phyloP scores from a whole-genome alignment of 2,113 vertebrate species.

The Psammodynastes pulverulentus region DNA sequence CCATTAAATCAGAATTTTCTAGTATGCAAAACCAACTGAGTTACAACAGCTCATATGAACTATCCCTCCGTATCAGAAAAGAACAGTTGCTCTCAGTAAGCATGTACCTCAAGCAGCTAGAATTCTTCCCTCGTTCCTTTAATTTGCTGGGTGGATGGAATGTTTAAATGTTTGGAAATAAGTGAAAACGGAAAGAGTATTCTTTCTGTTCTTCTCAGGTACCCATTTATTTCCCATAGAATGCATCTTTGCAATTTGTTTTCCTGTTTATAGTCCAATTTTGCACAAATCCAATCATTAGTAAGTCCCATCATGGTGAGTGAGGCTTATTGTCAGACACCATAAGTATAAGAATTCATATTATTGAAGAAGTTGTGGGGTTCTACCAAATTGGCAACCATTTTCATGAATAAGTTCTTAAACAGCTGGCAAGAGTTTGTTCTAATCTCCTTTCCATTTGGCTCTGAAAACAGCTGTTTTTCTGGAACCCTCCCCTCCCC shows the following conservation, averaged over 20 bases:
- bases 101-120: not conserved
- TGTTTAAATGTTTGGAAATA: not conserved
- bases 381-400: not conserved
- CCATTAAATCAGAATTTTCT: not conserved
- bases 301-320: not conserved
- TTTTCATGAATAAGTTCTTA: not conserved
- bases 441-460: not conserved
- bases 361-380: not conserved
- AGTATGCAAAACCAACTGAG: not conserved
- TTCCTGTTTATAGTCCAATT: not conserved
- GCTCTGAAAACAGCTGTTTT: not conserved
- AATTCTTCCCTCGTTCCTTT: not conserved
- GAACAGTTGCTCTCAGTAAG: not conserved
- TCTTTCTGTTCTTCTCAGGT: not conserved
- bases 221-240: not conserved
- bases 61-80: not conserved
- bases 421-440: not conserved
- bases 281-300: not conserved
- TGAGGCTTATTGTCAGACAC: not conserved
- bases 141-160: not conserved
- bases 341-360: not conserved
- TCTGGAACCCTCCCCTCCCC: not conserved
- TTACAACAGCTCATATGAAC: not conserved
- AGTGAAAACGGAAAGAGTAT: not conserved
- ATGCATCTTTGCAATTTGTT: not conserved